Conservation (phyloP, 2,113 vertebrate genomes). For the Lonchura striata region DNA sequence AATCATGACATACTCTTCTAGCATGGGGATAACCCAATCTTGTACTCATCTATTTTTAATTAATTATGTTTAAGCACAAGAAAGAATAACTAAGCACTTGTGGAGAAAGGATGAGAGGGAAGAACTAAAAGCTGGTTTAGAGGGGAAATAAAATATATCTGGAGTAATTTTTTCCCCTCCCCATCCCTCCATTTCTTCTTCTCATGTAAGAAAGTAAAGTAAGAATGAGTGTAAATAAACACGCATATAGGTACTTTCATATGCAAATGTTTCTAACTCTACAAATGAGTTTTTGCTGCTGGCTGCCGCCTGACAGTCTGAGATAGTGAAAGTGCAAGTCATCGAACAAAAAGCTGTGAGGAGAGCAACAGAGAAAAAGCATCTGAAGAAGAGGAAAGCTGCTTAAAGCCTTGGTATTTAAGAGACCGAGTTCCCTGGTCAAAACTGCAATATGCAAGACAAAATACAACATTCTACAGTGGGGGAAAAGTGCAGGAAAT, state of each 20-base stretch:
- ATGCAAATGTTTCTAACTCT: slow-evolving; percentile 44
- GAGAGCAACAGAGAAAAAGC: slow-evolving; percentile 4
- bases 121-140: neutral
- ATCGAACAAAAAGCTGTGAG: slow-evolving; percentile 27
- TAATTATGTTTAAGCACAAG: neutral
- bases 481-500: slow-evolving; percentile 17
- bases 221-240: neutral
- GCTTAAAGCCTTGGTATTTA: neutral
- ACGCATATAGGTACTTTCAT: neutral
- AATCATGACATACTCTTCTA: neutral
- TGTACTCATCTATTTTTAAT: neutral
- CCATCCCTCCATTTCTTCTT: neutral
- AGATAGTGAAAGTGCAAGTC: slow-evolving; percentile 68
- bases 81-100: neutral
- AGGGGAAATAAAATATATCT: neutral
- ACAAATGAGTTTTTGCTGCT: slow-evolving; percentile 32
- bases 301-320: slow-evolving; percentile 33
- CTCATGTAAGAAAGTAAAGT: neutral
- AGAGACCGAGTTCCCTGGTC: neutral
- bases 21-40: neutral
- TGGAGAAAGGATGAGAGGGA: neutral
- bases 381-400: slow-evolving; percentile 4
- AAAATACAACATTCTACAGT: slow-evolving; percentile 17
- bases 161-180: neutral
- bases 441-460: slow-evolving; percentile 17